These are phyloP conservation scores for Rhopalosiphum maidis DNA, from an alignment of 1,140 invertebrate species.

Conservation along the genomic window DNA sequence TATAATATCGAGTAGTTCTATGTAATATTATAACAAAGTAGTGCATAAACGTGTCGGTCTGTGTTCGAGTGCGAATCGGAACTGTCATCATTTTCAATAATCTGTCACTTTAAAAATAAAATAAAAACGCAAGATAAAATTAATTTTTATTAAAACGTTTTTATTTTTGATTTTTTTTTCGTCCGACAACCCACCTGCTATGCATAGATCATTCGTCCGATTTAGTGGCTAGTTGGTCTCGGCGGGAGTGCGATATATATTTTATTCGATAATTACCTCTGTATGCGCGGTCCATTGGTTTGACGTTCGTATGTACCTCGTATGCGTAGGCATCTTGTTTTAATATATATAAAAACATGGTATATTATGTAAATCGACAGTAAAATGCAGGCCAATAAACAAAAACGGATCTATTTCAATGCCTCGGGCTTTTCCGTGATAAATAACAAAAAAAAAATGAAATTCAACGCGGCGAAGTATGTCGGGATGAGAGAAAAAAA, in stretches of 20 bases:
- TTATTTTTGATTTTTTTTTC: neutral
- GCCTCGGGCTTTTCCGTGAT: neutral
- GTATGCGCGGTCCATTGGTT: neutral
- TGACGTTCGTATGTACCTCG: neutral
- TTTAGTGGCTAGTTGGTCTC: neutral
- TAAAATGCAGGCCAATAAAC: neutral
- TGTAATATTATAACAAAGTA: neutral
- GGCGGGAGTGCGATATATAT: neutral
- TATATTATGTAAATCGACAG: neutral
- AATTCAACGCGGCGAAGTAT: neutral
- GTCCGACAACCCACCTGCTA: neutral
- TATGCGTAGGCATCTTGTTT: neutral
- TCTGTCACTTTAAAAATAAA: neutral
- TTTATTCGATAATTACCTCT: neutral
- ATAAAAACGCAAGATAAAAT: neutral
- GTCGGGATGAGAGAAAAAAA: neutral
- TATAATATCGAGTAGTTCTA: neutral
- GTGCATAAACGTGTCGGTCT: neutral
- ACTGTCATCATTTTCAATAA: neutral
- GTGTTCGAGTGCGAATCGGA: neutral
- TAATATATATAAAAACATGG: neutral
- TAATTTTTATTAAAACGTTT: neutral
- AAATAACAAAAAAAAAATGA: neutral
- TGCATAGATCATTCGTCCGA: neutral
- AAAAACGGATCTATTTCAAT: neutral